Conservation (phyloP, 1,140 invertebrate genomes). For the Penaeus japonicus region DNA sequence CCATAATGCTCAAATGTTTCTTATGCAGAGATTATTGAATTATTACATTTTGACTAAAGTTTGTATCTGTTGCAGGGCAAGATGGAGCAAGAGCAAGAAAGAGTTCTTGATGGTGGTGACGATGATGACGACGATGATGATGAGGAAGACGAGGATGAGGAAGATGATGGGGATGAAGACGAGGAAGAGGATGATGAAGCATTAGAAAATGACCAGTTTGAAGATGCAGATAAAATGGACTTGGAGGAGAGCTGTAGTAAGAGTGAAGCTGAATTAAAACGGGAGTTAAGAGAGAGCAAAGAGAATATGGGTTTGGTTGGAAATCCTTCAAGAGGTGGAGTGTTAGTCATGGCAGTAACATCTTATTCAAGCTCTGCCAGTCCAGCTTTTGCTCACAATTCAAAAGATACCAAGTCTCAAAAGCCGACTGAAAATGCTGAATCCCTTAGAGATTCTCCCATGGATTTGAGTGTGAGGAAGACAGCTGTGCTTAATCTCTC, state of each 20-base stretch:
- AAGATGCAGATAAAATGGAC: slow-evolving; percentile 64
- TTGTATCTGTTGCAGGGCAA: slow-evolving; percentile 43
- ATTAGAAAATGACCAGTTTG: slow-evolving; percentile 67
- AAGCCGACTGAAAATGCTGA: neutral
- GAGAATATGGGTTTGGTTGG: neutral
- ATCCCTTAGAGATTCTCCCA: slow-evolving; percentile 44
- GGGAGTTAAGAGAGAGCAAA: neutral
- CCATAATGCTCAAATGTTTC: slow-evolving; percentile 60
- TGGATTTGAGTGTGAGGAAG: slow-evolving; percentile 55
- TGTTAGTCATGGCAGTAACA: slow-evolving; percentile 22
- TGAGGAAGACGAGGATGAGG: slow-evolving; percentile 60
- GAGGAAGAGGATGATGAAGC: slow-evolving; percentile 66
- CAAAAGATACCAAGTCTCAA: neutral
- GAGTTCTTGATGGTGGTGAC: slow-evolving; percentile 49
- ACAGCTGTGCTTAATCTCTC: neutral
- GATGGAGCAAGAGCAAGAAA: slow-evolving; percentile 44
- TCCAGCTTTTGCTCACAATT: neutral
- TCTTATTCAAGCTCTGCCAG: neutral
- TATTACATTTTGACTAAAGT: neutral
- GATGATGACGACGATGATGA: slow-evolving; percentile 58
- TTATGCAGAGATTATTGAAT: slow-evolving; percentile 38
- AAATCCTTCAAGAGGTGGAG: slow-evolving; percentile 3
- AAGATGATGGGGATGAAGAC: slow-evolving; percentile 65
- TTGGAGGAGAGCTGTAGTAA: neutral
- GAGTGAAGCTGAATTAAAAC: neutral